These are phyloP conservation scores for Mixornis gularis DNA, from an alignment of 2,113 vertebrate species.

Conservation along the genomic window DNA sequence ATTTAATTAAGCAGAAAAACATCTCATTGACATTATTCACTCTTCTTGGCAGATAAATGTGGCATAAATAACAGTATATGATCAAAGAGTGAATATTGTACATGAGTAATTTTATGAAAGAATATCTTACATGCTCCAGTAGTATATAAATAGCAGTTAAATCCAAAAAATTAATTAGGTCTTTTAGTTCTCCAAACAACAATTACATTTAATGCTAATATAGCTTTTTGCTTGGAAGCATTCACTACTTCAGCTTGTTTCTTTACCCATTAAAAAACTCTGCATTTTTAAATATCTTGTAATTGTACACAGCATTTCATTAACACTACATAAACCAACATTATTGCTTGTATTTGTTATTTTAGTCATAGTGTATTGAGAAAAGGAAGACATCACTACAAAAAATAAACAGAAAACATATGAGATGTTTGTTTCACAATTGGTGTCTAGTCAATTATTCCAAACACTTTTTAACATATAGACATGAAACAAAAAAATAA, in stretches of 20 bases:
- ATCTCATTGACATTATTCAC: conserved; percentile 13
- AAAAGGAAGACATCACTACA: background rate
- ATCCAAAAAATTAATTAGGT: background rate
- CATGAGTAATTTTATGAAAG: background rate
- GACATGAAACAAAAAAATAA: background rate
- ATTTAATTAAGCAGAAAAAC: conserved; percentile 37
- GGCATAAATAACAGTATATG: background rate
- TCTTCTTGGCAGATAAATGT: conserved; percentile 7
- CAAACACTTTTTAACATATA: background rate
- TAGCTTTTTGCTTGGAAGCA: background rate
- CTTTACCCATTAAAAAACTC: background rate
- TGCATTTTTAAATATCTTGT: background rate
- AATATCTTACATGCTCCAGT: background rate
- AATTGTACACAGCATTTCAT: background rate
- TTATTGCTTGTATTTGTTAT: background rate
- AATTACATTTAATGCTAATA: background rate
- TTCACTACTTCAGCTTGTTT: background rate
- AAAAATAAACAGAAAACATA: background rate
- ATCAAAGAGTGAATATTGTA: background rate
- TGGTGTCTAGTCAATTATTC: background rate
- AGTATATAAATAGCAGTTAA: background rate
- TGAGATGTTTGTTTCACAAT: background rate
- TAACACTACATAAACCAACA: background rate
- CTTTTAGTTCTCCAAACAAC: background rate
- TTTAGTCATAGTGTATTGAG: background rate